Conservation (phyloP, 2,888 invertebrate species). For the Ecdyonurus torrentis region DNA sequence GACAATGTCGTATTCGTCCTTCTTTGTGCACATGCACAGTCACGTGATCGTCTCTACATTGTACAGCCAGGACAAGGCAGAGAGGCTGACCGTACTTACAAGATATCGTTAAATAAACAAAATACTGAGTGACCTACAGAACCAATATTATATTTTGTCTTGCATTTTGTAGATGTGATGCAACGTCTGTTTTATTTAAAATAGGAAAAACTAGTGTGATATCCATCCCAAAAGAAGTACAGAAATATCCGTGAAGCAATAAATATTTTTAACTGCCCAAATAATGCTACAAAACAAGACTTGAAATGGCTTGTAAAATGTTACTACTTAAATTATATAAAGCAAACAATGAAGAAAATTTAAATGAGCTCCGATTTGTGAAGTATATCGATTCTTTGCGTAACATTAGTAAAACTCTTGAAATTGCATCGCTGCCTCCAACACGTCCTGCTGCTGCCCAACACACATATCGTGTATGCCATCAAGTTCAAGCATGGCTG, state of each 20-base stretch:
- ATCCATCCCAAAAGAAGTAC: background rate
- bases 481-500: conserved; percentile 7
- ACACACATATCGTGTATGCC: conserved; percentile 8
- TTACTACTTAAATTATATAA: conserved; percentile 18
- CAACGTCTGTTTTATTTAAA: background rate
- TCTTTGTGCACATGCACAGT: background rate
- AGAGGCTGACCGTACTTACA: background rate
- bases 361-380: too few relatives aligned
- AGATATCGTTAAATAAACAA: background rate
- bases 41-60: background rate
- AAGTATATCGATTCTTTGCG: too few relatives aligned
- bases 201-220: background rate
- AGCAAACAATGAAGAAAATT: conserved; percentile 15
- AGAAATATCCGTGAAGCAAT: conserved; percentile 3
- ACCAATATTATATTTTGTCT: background rate
- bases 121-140: background rate
- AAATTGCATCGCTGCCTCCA: conserved; percentile 9
- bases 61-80: background rate
- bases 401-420: conserved; percentile 15
- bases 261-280: conserved; percentile 14
- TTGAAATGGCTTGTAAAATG: conserved; percentile 17
- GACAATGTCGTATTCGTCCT: background rate
- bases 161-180: background rate
- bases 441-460: conserved; percentile 5
- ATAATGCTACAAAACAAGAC: conserved; percentile 14